These are phyloP conservation scores for Pilophorus perplexus DNA, from an alignment of 2,888 invertebrate genomes.

Conservation along the genomic window DNA sequence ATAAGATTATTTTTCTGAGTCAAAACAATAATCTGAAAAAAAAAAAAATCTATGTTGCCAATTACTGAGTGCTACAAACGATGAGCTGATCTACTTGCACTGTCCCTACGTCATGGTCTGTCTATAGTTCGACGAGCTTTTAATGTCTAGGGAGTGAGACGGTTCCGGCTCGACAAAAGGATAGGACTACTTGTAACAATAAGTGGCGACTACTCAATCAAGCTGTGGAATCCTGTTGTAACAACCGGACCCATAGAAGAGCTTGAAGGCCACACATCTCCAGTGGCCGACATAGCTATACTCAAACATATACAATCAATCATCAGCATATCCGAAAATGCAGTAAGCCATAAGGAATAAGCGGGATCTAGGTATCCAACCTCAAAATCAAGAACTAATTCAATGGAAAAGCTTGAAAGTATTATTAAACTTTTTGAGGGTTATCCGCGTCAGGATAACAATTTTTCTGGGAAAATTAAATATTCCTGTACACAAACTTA, in stretches of 20 bases:
- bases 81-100: too few species aligned
- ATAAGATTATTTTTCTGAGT: too few species aligned
- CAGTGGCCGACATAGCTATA: conserved; percentile 59
- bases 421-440: background rate
- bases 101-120: too few species aligned
- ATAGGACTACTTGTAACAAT: conserved; percentile 60
- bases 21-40: too few species aligned
- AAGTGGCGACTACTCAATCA: conserved; percentile 57
- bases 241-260: conserved; percentile 53
- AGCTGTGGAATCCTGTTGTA: conserved; percentile 60
- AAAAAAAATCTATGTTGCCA: too few species aligned
- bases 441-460: too few species aligned
- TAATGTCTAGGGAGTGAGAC: conserved; percentile 58
- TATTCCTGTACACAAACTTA: too few species aligned
- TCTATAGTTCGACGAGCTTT: too few species aligned
- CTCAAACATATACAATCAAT: conserved; percentile 56
- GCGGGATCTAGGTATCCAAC: background rate
- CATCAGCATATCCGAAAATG: conserved; percentile 59
- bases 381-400: background rate
- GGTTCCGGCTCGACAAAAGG: conserved; percentile 57
- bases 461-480: too few species aligned
- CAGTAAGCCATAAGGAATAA: conserved; percentile 57
- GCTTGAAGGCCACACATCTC: conserved; percentile 52
- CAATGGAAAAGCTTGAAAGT: background rate
- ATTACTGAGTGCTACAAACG: too few species aligned